Evolutionary conservation across 2,888 invertebrate species (phyloP).

Genomic region (Drosophila macrospina): DNA sequence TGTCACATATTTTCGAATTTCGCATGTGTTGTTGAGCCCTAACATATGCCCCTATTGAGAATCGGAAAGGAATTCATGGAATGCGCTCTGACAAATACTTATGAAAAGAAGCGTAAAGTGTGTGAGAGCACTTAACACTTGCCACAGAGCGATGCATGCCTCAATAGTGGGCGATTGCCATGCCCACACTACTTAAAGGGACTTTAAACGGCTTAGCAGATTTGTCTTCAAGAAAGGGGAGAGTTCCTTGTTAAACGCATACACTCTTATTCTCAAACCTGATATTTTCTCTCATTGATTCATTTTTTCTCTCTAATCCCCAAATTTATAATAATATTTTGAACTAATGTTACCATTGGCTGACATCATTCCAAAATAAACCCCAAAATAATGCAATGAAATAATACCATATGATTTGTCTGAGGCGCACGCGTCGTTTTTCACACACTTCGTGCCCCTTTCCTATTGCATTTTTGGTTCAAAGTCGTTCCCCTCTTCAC

Average conservation of each 20-base stretch:
- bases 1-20: constrained; percentile 55
- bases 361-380: constrained; percentile 20
- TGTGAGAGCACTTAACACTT: constrained; percentile 78
- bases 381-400: constrained; percentile 4
- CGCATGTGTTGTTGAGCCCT: constrained; percentile 50
- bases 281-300: constrained; percentile 5
- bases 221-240: constrained; percentile 4
- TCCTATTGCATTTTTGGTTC: constrained; percentile 11
- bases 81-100: constrained; percentile 60
- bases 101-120: constrained; percentile 45
- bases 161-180: constrained; percentile 33
- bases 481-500: constrained; percentile 19
- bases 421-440: constrained; percentile 65
- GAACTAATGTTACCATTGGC: constrained; percentile 25
- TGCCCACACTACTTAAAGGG: constrained; percentile 63
- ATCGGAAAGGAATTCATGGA: constrained; percentile 63
- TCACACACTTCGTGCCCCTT: constrained; percentile 10
- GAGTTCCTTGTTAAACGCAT: constrained; percentile 38
- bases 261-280: constrained; percentile 28
- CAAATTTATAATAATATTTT: constrained; percentile 34
- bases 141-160: constrained; percentile 25
- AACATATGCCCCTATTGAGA: constrained; percentile 54
- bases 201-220: constrained; percentile 65
- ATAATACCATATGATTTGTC: constrained; percentile 22
- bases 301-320: constrained; percentile 19